phyloP scores from a whole-genome alignment of 2,888 invertebrate genomes.

The Idaea straminata region DNA sequence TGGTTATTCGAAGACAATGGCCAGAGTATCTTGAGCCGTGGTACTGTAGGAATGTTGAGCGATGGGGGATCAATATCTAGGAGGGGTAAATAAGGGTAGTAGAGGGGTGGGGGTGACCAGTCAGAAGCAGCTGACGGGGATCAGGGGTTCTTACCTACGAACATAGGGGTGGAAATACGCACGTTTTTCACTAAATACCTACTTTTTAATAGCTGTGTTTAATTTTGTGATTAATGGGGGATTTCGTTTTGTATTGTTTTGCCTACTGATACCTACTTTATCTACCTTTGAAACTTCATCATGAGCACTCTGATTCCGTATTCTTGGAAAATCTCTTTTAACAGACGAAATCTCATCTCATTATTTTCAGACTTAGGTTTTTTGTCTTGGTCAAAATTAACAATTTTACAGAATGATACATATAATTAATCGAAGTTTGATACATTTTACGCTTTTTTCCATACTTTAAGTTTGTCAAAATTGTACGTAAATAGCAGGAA shows the following conservation, averaged over 20 bases:
- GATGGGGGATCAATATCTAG: slow-evolving; percentile 42
- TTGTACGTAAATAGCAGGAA: not conserved
- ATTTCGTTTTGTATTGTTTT: slow-evolving; percentile 20
- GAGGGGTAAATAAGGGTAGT: slow-evolving; percentile 59
- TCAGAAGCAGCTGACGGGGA: slow-evolving; percentile 77
- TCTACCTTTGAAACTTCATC: slow-evolving; percentile 9
- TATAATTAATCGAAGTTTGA: no score
- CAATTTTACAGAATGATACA: no score
- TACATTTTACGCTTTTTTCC: no score
- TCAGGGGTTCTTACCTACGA: slow-evolving; percentile 75
- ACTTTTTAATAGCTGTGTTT: slow-evolving; percentile 31
- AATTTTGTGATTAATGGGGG: slow-evolving; percentile 30
- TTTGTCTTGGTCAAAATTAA: no score
- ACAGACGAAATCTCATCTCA: no score
- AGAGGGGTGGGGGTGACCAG: slow-evolving; percentile 58
- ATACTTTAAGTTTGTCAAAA: not conserved
- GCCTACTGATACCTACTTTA: slow-evolving; percentile 6
- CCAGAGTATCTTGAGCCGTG: slow-evolving; percentile 50
- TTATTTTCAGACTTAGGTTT: no score
- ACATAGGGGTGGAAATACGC: slow-evolving; percentile 50
- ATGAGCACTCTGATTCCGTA: slow-evolving; percentile 5
- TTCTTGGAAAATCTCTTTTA: no score
- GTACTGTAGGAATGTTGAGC: slow-evolving; percentile 31
- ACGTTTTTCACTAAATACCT: slow-evolving; percentile 46
- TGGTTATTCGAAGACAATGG: slow-evolving; percentile 31